Evolutionary conservation across 2,797 vertebrate species (phyloP), one percentile per base, ranked within the genome.

Genomic region (Eospalax fontanierii): DNA sequence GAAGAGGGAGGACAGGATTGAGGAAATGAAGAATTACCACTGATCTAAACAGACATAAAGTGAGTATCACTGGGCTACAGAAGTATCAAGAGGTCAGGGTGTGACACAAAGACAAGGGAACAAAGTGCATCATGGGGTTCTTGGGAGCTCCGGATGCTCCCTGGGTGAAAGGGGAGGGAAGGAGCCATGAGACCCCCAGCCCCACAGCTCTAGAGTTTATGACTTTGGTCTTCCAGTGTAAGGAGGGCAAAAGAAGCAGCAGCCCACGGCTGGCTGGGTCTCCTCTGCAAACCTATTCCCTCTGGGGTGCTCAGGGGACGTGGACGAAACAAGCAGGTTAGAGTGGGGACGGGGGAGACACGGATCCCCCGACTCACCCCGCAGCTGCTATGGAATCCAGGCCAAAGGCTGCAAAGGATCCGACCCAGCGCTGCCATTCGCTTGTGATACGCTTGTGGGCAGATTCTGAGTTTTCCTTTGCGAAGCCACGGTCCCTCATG

Each of bases 221-320:
- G 7, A 7, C 50, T 24, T 33, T 76, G 79, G 78, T 85, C 90
- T 71, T 65, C n/a, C 50, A 2, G 18, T 1, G 24, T 5, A 4
- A 16, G 38, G 73, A 70, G 43, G 96, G 28, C 76, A 33, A 43
- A 63, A 65, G 50, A 63, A 65, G 59, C 21, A 68, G 30, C 7
- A 1, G 7, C 24, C 26, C 0, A 71, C 40, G 28, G 2, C 26
- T 33, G 0, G 0, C 2, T 9, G 16, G 6, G 71, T 26, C 63
- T 73, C 19, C 75, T 71, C 78, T 38, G 26, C 68, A 76, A 33
- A 50, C 11, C 35, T 66, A 1, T 4, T 6, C 54, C 65, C 21
- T 50, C 54, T 38, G 40, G 46, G 61, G 8, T 35, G 14, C 0
- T 54, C 6, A 46, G 40, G 54, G 50, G n/a, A 40, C 89, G 78